Percentiles rank a stretch among this genome's conserved stretches.
phyloP scores from a whole-genome alignment of 2,113 vertebrate species.

The Spermophilus dauricus region DNA sequence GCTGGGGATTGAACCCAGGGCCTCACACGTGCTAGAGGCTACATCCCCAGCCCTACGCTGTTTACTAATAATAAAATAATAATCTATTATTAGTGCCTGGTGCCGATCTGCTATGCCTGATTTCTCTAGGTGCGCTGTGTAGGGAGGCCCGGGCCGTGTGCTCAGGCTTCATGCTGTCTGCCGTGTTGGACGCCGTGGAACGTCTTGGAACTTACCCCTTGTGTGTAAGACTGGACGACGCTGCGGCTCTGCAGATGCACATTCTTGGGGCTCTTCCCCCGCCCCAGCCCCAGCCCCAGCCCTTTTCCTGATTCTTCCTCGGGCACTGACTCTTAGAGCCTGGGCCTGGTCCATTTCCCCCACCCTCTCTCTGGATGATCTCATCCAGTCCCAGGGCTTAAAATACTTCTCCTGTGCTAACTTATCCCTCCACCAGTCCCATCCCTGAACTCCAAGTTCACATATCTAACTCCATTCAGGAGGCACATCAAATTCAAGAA shows the following conservation, averaged over 20 bases:
- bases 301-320: not conserved
- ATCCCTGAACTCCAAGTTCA: not conserved
- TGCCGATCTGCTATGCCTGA: too few species aligned
- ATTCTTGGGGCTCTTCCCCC: not conserved
- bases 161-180: not conserved
- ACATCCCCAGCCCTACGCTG: too few species aligned
- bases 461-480: not conserved
- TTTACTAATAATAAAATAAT: too few species aligned
- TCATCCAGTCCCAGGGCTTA: not conserved
- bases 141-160: too few species aligned
- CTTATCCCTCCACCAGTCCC: not conserved
- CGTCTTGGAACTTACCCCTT: too few species aligned
- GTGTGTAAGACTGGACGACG: not conserved
- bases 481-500: not conserved
- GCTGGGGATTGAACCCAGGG: too few species aligned
- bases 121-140: too few species aligned
- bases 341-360: not conserved
- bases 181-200: too few species aligned
- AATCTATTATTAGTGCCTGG: too few species aligned
- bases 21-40: too few species aligned
- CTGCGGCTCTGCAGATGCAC: not conserved
- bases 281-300: too few species aligned
- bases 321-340: not conserved
- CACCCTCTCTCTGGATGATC: not conserved
- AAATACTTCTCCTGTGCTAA: slow-evolving; percentile 17